Base-by-base conservation (phyloP, 2,888 invertebrate species). In the Miltochrista miniata region DNA sequence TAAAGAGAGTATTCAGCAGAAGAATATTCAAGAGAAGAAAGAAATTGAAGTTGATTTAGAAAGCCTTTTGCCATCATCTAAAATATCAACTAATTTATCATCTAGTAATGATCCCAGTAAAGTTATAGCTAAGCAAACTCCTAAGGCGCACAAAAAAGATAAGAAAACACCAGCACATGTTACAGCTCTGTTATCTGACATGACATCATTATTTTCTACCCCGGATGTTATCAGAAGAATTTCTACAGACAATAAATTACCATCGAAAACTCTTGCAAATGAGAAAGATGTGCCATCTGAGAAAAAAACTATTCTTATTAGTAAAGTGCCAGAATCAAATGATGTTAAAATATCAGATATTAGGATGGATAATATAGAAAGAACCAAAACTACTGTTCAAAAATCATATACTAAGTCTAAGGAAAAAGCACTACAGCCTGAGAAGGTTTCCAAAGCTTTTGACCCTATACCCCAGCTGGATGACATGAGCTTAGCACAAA, bases 161-260 rank as follows among this genome's bases (percentile, higher is more conserved):
- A 93, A 93, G 56, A 94, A 94, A 75, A 92, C 93, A 30, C 93
- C 94, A 13, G 92, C 93, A 12, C 93, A 93, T 72, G 87, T 93
- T 40, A 92, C 92, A 48, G 92, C 82, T 62, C 83, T 87, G 67
- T 83, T 92, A 36, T 86, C 91, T 33, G 93, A 94, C 72, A 94
- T 94, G 92, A 93, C 96, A 51, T 95, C 95, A 34, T 81, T 96
- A 51, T 96, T 96, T 79, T 96, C 96, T 7, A 94, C 95, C 37
- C 96, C 96, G 14, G 96, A 96, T 88, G 95, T 96, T 47, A 95
- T 96, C 51, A 91, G 95, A 67, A 91, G 95, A 67, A 95, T 95
- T 12, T 92, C 93, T 47, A 89, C 92, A 38, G 92, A 92, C 48
- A 80, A 75, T 39, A 93, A 93, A 70, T 61, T 76, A 15, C 77